Percentiles rank a stretch among this genome's conserved stretches.
Conservation (phyloP, 2,797 vertebrate species). For the Lophius americanus region DNA sequence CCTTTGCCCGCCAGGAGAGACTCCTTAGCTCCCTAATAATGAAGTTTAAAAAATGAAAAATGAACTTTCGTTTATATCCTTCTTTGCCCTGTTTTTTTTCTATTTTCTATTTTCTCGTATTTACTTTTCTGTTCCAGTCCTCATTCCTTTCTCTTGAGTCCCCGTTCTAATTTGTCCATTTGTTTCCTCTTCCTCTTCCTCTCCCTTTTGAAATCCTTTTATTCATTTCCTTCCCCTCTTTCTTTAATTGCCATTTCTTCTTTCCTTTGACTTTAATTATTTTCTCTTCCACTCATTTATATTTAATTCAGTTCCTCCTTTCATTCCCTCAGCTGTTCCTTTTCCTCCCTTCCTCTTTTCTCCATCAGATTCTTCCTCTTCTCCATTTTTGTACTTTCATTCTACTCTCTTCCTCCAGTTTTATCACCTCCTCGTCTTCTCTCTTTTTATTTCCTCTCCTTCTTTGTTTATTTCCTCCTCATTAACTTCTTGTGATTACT, state of each 20-base stretch:
- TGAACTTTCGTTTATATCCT: background rate
- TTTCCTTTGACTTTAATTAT: background rate
- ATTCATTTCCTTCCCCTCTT: background rate
- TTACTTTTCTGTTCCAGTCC: background rate
- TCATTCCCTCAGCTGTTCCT: background rate
- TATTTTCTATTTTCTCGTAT: background rate
- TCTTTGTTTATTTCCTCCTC: conserved; percentile 13
- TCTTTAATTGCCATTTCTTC: background rate
- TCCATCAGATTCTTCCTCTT: too few species aligned
- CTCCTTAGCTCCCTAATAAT: too few species aligned
- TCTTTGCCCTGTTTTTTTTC: background rate
- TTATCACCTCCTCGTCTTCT: background rate
- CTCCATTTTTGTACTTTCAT: background rate
- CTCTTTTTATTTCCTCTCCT: background rate
- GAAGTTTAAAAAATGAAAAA: too few species aligned
- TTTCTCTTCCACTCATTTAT: too few species aligned
- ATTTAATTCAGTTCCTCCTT: background rate
- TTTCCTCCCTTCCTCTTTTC: too few species aligned
- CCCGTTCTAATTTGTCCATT: too few species aligned
- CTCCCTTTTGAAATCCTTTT: background rate
- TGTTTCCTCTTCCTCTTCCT: background rate
- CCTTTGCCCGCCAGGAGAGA: too few species aligned
- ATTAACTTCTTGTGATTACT: conserved; percentile 20
- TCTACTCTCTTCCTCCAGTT: too few species aligned
- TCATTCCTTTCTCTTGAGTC: background rate